Evolutionary conservation across 2,113 vertebrate genomes (phyloP), one percentile per base, ranked within the genome.

Genomic region (Eretmochelys imbricata): DNA sequence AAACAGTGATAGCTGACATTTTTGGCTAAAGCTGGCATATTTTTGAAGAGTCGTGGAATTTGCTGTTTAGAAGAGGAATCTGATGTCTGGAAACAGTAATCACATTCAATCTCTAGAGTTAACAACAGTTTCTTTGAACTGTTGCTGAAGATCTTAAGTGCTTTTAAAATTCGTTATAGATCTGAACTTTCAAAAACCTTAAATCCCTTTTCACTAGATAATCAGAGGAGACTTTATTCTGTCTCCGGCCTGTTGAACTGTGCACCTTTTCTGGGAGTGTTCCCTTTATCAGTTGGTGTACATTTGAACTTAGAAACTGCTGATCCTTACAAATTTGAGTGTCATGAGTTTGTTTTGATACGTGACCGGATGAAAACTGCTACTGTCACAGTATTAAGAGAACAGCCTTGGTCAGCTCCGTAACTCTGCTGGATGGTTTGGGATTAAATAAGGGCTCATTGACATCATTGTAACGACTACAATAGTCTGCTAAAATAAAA

Each of bases 291-390:
- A 54, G 59, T 76, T 87, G 31, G 57, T 89, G 72, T 94, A 49
- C 65, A 48, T 54, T 94, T 96, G 80, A 95, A 62, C 90, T 94
- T 94, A 83, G 89, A 94, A 96, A 95, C 69, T 94, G 92, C 91
- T 96, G 91, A 95, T 93, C 65, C 72, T 65, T 93, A 27, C 75
- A 92, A 87, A 79, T 85, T 85, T 57, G 82, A 87, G 55, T 95
- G 83, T 38, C 75, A 59, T 78, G 78, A 49, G 84, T 95, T 93
- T 91, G 46, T 96, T 96, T 95, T 96, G 93, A 91, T 97, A 82
- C 48, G 4, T 92, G 91, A 93, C 19, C 87, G 94, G 78, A 75
- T 72, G 72, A 91, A 96, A 95, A 93, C 46, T 87, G 75, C 75
- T 95, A 78, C 82, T 93, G 59, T 86, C 91, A 79, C 78, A 95